These are phyloP conservation scores for Andrena flavipes DNA, from an alignment of 2,888 invertebrate genomes.

Conservation along the genomic window DNA sequence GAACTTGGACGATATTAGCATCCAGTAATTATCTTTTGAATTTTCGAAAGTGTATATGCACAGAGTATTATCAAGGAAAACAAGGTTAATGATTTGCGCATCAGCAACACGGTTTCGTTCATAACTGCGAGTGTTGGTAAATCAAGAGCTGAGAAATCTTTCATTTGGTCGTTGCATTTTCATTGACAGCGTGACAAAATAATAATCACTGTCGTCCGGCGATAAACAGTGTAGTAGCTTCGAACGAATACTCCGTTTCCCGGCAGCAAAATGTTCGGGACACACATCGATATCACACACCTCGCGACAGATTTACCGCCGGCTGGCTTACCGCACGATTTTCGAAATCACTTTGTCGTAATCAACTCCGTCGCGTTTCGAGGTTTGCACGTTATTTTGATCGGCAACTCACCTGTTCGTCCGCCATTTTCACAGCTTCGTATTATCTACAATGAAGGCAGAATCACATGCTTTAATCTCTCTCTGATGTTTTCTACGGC, in stretches of 20 bases:
- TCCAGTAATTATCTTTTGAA: conserved; percentile 55
- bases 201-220: conserved; percentile 69
- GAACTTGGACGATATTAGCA: conserved; percentile 36
- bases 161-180: conserved; percentile 44
- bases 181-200: conserved; percentile 60
- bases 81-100: conserved; percentile 49
- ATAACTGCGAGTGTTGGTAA: conserved; percentile 29
- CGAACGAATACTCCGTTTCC: conserved; percentile 44
- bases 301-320: conserved; percentile 49
- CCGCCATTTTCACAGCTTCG: conserved; percentile 89
- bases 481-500: conserved; percentile 48
- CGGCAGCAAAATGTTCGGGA: conserved; percentile 40
- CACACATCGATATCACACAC: conserved; percentile 55
- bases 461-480: conserved; percentile 71
- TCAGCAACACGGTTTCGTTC: conserved; percentile 25
- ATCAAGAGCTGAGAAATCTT: conserved; percentile 13
- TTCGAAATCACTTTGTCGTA: conserved; percentile 54
- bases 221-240: conserved; percentile 52
- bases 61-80: conserved; percentile 34
- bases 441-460: conserved; percentile 75
- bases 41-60: conserved; percentile 37
- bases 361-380: conserved; percentile 62
- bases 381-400: conserved; percentile 78
- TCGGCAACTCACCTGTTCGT: conserved; percentile 90
- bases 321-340: conserved; percentile 48